Conservation (phyloP, 2,888 invertebrate species). For the Ceraclea dissimilis region DNA sequence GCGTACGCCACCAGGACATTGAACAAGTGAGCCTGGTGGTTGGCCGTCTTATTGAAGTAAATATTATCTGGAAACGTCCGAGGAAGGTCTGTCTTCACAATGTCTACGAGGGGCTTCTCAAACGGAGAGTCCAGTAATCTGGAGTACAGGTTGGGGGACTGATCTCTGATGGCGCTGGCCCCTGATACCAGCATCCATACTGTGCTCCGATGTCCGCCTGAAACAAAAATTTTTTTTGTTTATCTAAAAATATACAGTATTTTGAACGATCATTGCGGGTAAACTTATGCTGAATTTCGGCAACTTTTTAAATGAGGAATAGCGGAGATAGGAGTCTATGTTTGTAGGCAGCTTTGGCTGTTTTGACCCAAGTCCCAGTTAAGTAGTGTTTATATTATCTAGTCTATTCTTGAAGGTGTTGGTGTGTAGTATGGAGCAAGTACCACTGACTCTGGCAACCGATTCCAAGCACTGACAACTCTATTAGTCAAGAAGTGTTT, state of each 20-base stretch:
- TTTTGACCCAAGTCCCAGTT: too few species aligned
- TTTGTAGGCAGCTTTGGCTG: too few species aligned
- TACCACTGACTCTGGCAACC: too few species aligned
- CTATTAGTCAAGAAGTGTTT: too few species aligned
- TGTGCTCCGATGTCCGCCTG: constrained; percentile 53
- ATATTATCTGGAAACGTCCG: constrained; percentile 94
- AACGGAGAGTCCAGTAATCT: constrained; percentile 61
- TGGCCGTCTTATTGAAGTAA: constrained; percentile 72
- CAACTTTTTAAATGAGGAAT: too few species aligned
- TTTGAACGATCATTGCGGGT: background rate
- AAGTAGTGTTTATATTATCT: too few species aligned
- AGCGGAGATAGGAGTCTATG: too few species aligned
- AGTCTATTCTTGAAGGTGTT: too few species aligned
- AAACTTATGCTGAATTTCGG: too few species aligned
- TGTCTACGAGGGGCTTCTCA: constrained; percentile 67
- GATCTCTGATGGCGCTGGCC: constrained; percentile 59
- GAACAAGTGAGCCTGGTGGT: constrained; percentile 68
- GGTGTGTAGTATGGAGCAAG: too few species aligned
- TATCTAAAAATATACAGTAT: background rate
- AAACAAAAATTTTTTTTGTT: constrained; percentile 1
- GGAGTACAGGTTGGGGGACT: constrained; percentile 58
- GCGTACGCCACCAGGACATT: constrained; percentile 85
- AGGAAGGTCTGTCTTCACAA: constrained; percentile 82
- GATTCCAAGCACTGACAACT: too few species aligned
- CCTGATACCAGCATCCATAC: constrained; percentile 86